Base-by-base conservation (phyloP, 2,888 invertebrate genomes). In the Trilocha varians region DNA sequence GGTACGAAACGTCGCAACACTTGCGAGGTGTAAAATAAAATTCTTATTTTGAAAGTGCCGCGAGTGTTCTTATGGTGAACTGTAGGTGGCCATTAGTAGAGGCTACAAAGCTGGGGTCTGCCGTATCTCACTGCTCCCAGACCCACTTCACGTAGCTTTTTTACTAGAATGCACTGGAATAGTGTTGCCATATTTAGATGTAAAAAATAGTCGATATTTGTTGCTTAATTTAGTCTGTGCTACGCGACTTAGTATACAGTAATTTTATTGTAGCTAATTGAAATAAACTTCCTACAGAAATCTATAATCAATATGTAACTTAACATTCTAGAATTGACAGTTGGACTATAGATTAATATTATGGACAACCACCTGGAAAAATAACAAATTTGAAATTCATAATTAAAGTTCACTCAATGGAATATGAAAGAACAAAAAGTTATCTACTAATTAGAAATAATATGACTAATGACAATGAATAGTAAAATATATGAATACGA, bases 61-160 rank as follows among this genome's bases (percentile, higher is more conserved):
- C 46, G 50, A 45, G 48, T 49, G 49, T 25, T 59, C 39, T 49
- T 43, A 49, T 52, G 47, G 50, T 48, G 44, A 51, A 48, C 44
- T 58, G 53, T 55, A 65, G 61, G 59, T 53, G 46, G 54, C 52
- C 50, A 57, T 57, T 42, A 44, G 55, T 46, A 57, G 55, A 46
- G 54, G 49, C 62, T 58, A 73, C 75, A 72, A 74, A 70, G 70
- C 65, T 62, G 64, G 53, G 51, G 55, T 68, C 65, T 75, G 74
- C 77, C 59, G 63, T 76, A 72, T 76, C 76, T 72, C 25, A 57
- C 61, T 54, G 64, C 55, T 52, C 62, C 56, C 59, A 39, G 47
- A 47, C 50, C 58, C 59, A 59, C 63, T 62, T 53, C 46, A 44
- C 61, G 48, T 61, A 61, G 62, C 59, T 65, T 70, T 64, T 64